phyloP scores from a whole-genome alignment of 2,888 invertebrate genomes.

The Mactromeris polynyma region DNA sequence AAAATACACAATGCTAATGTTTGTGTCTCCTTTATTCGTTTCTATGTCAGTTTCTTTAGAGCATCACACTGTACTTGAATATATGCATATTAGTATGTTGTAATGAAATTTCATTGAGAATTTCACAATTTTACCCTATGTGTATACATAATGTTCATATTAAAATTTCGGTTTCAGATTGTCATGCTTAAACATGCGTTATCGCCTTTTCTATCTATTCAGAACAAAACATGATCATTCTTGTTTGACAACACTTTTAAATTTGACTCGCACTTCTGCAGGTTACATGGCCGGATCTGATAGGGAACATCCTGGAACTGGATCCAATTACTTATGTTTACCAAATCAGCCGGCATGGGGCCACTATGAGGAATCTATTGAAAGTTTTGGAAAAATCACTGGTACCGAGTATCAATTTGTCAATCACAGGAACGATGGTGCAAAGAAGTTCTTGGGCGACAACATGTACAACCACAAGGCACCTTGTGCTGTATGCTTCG shows the following conservation, averaged over 20 bases:
- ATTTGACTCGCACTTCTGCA: background rate
- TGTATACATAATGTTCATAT: too few species aligned
- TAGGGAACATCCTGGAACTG: background rate
- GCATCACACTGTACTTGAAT: too few species aligned
- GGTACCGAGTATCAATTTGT: conserved; percentile 21
- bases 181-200: too few species aligned
- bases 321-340: conserved; percentile 25
- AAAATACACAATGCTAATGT: too few species aligned
- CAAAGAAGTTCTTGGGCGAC: background rate
- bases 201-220: too few species aligned
- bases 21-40: too few species aligned
- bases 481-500: conserved; percentile 22
- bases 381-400: conserved; percentile 17
- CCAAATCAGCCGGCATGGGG: conserved; percentile 15
- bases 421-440: background rate
- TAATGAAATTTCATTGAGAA: too few species aligned
- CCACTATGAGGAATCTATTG: background rate
- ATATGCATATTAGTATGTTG: too few species aligned
- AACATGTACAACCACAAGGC: conserved; percentile 36
- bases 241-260: background rate
- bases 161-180: too few species aligned
- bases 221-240: too few species aligned
- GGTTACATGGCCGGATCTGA: conserved; percentile 36
- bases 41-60: too few species aligned
- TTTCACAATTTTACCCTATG: too few species aligned